Evolutionary conservation across 2,113 vertebrate species (phyloP), one percentile per base, ranked within the genome.

Genomic region (Brienomyrus longianalis): DNA sequence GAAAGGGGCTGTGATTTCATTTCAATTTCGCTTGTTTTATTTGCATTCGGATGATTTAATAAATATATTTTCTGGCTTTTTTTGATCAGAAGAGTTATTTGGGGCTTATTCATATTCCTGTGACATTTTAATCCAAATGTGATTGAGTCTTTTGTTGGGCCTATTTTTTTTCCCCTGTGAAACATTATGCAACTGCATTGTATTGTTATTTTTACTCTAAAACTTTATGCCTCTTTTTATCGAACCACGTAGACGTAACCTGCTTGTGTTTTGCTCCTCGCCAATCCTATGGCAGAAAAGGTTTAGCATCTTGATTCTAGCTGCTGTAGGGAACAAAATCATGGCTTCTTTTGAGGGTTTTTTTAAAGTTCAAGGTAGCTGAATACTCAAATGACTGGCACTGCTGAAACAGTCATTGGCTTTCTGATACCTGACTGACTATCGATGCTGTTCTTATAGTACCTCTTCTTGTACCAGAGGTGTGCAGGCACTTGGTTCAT

Each of bases 21-120:
- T 90, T 90, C 21, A 62, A 52, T 74, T 90, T 77, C 47, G 39
- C 47, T 77, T 87, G 56, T 90, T 90, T 90, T 87, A 90, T 90
- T 90, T 90, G 62, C 85, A 54, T 90, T 62, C 66, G 39, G 52
- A 50, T 35, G 77, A 80, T 90, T 87, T 87, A 87, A 90, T 90
- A 87, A 87, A 77, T 77, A 50, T 47, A 87, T 87, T 77, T 90
- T 87, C 50, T 87, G 89, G 84, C 27, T 54, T 19, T 47, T 87
- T 87, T 74, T 87, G 59, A 87, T 80, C 59, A 86, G 85, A 48
- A 54, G 62, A 43, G 56, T 27, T 77, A 90, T 80, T 87, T 52
- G 50, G 85, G 45, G 35, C 85, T 87, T 70, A 45, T 90, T 90
- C 74, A 54, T 87, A 87, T 87, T 87, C 62, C 89, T 35, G 50